Conservation (phyloP, 1,140 invertebrate genomes). For the Branchinecta lindahli region DNA sequence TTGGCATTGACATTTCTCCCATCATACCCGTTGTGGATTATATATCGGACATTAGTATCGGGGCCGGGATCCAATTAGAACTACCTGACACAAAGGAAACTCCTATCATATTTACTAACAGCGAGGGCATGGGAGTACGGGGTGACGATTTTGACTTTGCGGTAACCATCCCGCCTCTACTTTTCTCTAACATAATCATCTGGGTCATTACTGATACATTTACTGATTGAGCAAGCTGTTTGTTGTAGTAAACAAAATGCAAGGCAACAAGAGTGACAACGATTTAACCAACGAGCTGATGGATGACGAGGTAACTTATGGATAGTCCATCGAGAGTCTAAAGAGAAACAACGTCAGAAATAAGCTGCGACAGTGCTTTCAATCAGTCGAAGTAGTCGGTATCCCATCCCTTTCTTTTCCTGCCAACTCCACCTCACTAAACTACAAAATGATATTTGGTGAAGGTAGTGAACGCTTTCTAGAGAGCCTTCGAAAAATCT, state of each 20-base stretch:
- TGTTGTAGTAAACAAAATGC: too few relatives aligned
- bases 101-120: not conserved
- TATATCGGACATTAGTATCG: not conserved
- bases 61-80: not conserved
- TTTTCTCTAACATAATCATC: too few relatives aligned
- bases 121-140: not conserved
- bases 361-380: not conserved
- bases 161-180: not conserved
- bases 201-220: too few relatives aligned
- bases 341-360: not conserved
- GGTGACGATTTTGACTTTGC: slow-evolving; percentile 4
- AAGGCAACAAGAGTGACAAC: not conserved
- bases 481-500: not conserved
- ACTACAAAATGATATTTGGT: not conserved
- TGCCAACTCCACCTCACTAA: not conserved
- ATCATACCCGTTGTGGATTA: not conserved
- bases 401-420: not conserved
- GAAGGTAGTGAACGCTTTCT: not conserved
- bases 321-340: too few relatives aligned
- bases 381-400: not conserved
- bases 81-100: too few relatives aligned
- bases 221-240: too few relatives aligned
- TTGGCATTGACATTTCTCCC: not conserved
- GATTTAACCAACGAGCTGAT: not conserved
- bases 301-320: too few relatives aligned